Evolutionary conservation across 1,140 invertebrate genomes (phyloP).

Genomic region (Psilanteris sp.): DNA sequence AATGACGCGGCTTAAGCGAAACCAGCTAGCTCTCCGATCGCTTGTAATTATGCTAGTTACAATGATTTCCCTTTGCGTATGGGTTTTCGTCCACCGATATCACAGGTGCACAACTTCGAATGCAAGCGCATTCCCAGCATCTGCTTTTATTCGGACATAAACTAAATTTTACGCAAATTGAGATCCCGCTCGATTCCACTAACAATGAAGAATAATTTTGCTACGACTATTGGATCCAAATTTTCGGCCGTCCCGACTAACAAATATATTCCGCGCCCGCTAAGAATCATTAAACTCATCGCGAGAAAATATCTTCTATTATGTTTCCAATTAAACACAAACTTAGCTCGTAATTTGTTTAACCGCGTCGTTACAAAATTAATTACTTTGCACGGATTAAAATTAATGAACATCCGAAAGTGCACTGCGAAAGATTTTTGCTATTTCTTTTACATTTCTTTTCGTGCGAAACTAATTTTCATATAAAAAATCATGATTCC

Average conservation of each 20-base stretch:
- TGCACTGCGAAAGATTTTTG: conserved; percentile 1
- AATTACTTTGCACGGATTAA: conserved; percentile 8
- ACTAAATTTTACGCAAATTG: conserved; percentile 65
- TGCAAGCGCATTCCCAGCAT: conserved; percentile 46
- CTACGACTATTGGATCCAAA: conserved; percentile 25
- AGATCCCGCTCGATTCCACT: conserved; percentile 34
- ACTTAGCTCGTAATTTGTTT: conserved; percentile 27
- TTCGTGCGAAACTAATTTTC: conserved; percentile 27
- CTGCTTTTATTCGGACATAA: conserved; percentile 63
- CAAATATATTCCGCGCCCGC: conserved; percentile 8
- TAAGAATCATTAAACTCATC: conserved; percentile 25
- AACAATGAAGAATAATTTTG: conserved; percentile 59
- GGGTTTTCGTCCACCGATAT: conserved; percentile 56
- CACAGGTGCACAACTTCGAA: conserved; percentile 45
- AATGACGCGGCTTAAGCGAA: conserved; percentile 58
- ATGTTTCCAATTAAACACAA: conserved; percentile 30
- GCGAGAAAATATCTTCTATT: conserved; percentile 9
- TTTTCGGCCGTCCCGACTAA: conserved; percentile 30
- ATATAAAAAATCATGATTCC: conserved; percentile 45
- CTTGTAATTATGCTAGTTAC: conserved; percentile 63
- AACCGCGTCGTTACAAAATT: conserved; percentile 22
- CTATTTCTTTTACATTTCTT: neutral
- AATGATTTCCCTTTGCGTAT: conserved; percentile 52
- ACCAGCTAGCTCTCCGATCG: conserved; percentile 57
- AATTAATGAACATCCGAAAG: conserved; percentile 28